Conservation (phyloP, 2,113 vertebrate species). For the Mus pahari region DNA sequence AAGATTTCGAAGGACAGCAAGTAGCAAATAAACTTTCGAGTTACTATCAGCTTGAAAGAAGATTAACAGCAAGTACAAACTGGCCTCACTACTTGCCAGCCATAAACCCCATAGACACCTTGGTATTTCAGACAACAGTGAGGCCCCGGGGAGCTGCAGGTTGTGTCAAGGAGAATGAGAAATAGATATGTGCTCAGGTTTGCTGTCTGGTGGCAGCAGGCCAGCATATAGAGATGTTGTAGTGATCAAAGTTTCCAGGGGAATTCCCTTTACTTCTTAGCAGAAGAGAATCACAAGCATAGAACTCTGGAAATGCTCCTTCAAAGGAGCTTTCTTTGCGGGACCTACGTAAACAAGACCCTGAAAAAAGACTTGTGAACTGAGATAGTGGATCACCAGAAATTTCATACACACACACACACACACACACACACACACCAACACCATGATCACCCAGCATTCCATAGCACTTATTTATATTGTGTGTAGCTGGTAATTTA, state of each 20-base stretch:
- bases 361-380: background rate
- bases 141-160: background rate
- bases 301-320: slow-evolving; percentile 29
- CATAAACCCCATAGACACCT: background rate
- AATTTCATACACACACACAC: background rate
- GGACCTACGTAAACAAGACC: background rate
- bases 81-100: background rate
- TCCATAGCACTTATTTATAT: background rate
- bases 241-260: background rate
- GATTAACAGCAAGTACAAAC: slow-evolving; percentile 21
- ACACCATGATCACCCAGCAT: accelerated
- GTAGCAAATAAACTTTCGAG: slow-evolving; percentile 28
- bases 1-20: slow-evolving; percentile 35
- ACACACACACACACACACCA: no score
- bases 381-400: background rate
- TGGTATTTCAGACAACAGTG: background rate
- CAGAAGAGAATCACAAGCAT: slow-evolving; percentile 27
- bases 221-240: slow-evolving; percentile 8
- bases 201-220: background rate
- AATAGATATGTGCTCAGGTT: slow-evolving; percentile 13
- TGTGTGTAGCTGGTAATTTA: no score
- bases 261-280: slow-evolving; percentile 37
- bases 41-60: slow-evolving; percentile 32
- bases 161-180: slow-evolving; percentile 39
- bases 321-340: slow-evolving; percentile 26